Evolutionary conservation across 2,888 invertebrate species (phyloP), one percentile per base, ranked within the genome.

Genomic region (Diabrotica balteata): DNA sequence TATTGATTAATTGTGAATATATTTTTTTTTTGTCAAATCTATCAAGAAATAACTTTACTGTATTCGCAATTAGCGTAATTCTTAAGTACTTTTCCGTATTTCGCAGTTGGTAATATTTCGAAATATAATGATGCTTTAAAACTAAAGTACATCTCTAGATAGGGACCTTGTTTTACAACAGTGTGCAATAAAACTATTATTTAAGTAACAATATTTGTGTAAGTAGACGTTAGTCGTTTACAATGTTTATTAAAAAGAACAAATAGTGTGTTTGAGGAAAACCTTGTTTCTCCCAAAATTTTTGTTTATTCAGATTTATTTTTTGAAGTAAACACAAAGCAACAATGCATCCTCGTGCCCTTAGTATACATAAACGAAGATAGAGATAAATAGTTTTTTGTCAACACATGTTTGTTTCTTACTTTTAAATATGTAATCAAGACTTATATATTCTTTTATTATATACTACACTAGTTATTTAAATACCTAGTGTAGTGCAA

Each of bases 231-330:
- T 72, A 70, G 72, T 72, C 65, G 72, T 78, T 79, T 77, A 79
- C 76, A 75, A 77, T 77, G 78, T 79, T 79, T 77, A 77, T 72
- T 77, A 73, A 77, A 77, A 78, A 73, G 75, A 78, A 75, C 76
- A 79, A 78, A 78, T 73, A 77, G 60, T 55, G 67, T 78, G 76
- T 78, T 77, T 77, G 74, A 72, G 72, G 67, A 75, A 77, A 75
- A 76, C 72, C 72, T 71, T 73, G 67, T 74, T 74, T 74, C 76
- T 74, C 72, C 71, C 73, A 64, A 76, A 76, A 70, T 72, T 67
- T 55, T 55, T 77, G 69, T 77, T 76, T 75, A 70, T 73, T 69
- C 70, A 73, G 70, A 69, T 69, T 71, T 72, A 69, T 71, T 67
- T 75, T 73, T 67, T 73, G 75, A 70, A 67, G 71, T 71, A 75